Percentiles rank a stretch among this genome's conserved stretches.
phyloP scores from a whole-genome alignment of 2,888 invertebrate genomes.

The Dichetophora obliterata region DNA sequence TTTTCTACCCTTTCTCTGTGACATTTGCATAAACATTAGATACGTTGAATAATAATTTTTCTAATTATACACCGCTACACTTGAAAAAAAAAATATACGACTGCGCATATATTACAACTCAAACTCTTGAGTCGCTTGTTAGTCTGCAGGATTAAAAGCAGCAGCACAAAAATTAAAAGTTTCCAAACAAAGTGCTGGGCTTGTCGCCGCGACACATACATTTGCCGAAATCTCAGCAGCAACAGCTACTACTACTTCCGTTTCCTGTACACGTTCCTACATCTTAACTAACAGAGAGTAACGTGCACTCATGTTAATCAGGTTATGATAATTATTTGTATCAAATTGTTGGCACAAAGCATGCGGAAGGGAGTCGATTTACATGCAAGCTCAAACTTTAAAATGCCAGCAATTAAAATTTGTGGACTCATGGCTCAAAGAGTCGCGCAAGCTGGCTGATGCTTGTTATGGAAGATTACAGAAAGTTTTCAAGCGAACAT shows the following conservation, averaged over 20 bases:
- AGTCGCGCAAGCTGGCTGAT: neutral
- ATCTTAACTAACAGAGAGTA: neutral
- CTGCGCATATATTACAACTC: conserved; percentile 32
- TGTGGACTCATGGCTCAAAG: conserved; percentile 48
- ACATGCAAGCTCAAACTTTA: conserved; percentile 32
- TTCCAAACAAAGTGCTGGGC: neutral
- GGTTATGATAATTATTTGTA: conserved; percentile 70
- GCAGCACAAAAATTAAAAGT: conserved; percentile 38
- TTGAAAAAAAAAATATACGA: neutral
- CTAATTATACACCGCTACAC: conserved; percentile 22
- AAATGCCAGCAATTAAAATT: conserved; percentile 59
- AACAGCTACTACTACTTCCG: conserved; percentile 53
- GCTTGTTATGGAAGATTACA: neutral
- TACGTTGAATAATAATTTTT: conserved; percentile 1
- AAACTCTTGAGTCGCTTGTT: neutral
- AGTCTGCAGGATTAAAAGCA: conserved; percentile 40
- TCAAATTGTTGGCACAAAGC: conserved; percentile 59
- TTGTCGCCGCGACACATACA: neutral
- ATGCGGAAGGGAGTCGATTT: conserved; percentile 5
- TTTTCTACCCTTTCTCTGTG: neutral
- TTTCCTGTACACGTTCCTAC: conserved; percentile 44
- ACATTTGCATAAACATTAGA: conserved; percentile 33
- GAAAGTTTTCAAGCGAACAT: neutral
- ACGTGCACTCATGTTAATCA: conserved; percentile 68
- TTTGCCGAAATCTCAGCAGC: conserved; percentile 30